phyloP scores from a whole-genome alignment of 2,113 vertebrate species.

The Dipodomys ordii region DNA sequence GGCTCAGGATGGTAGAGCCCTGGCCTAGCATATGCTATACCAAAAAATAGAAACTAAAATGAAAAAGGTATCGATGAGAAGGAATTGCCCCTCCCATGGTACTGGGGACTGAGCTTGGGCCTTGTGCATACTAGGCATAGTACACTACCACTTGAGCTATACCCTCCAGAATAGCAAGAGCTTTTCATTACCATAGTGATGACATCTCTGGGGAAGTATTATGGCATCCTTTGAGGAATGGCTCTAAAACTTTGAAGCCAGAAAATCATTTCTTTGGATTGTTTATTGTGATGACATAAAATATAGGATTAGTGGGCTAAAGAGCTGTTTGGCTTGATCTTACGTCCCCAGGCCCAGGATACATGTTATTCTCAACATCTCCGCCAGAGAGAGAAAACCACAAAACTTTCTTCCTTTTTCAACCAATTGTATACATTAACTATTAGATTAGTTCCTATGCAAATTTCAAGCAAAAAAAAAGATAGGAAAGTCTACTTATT shows the following conservation, averaged over 20 bases:
- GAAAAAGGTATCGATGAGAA: not conserved
- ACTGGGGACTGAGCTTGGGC: too few species aligned
- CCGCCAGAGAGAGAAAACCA: not conserved
- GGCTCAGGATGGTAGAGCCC: not conserved
- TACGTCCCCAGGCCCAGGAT: not conserved
- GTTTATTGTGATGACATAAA: slow-evolving; percentile 39
- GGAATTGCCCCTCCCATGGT: not conserved
- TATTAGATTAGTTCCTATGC: slow-evolving; percentile 39
- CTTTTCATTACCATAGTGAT: not conserved
- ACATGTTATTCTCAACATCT: slow-evolving; percentile 28
- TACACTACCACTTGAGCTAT: too few species aligned
- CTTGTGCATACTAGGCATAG: too few species aligned
- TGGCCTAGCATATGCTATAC: not conserved
- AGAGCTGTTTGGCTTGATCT: slow-evolving; percentile 34
- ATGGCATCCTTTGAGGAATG: not conserved
- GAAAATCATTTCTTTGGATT: slow-evolving; percentile 38
- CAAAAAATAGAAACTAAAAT: not conserved
- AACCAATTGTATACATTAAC: slow-evolving; percentile 18
- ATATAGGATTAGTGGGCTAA: not conserved
- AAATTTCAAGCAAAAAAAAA: slow-evolving; percentile 40
- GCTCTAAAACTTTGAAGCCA: slow-evolving; percentile 17
- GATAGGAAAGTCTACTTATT: not conserved
- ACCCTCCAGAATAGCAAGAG: too few species aligned
- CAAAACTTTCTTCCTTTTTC: slow-evolving; percentile 1
- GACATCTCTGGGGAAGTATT: not conserved